Base-by-base conservation (phyloP, 2,797 vertebrate species). In the Zalophus californianus region DNA sequence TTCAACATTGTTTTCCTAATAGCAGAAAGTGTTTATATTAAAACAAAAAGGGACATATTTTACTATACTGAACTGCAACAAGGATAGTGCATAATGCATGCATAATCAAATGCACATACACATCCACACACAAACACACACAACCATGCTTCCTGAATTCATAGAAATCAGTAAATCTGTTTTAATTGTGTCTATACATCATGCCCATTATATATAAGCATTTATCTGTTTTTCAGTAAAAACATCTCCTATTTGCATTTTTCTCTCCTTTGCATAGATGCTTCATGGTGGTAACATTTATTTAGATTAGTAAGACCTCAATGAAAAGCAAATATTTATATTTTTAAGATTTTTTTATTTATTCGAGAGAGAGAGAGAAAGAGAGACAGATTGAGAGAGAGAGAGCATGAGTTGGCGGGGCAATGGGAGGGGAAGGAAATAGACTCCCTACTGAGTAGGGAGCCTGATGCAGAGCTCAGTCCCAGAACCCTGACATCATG, bases 61-160 rank as follows among this genome's bases (percentile, higher is more conserved):
- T 98, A 97, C 41, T 86, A 92, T 18, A 78, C 91, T 96, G 86
- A 97, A 93, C 94, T 90, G 58, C 41, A 88, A 77, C 58, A 97
- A 64, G 21, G 8, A 44, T 25, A 85, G n/a, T 3, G 11, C 15
- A 58, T 50, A 79, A 48, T n/a, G 35, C 3, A 88, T 50, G 2
- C 16, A 77, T 52, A 75, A 27, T 7, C 12, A 11, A 2, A 9
- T 13, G 29, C 32, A 52, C 11, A 25, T 4, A 58, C 54, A 56
- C 11, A 62, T 29, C 16, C 21, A 44, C 14, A 15, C 27, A 15
- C 1, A 16, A 62, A 29, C 29, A 68, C 41, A 70, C 14, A 23
- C 7, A 32, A 13, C 68, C 41, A 54, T 70, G 1, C 7, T 92
- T 95, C 25, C 5, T 58, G 73, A 82, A 21, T 16, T 79, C 0